phyloP scores from a whole-genome alignment of 1,140 invertebrate genomes.

The Sitodiplosis mosellana region DNA sequence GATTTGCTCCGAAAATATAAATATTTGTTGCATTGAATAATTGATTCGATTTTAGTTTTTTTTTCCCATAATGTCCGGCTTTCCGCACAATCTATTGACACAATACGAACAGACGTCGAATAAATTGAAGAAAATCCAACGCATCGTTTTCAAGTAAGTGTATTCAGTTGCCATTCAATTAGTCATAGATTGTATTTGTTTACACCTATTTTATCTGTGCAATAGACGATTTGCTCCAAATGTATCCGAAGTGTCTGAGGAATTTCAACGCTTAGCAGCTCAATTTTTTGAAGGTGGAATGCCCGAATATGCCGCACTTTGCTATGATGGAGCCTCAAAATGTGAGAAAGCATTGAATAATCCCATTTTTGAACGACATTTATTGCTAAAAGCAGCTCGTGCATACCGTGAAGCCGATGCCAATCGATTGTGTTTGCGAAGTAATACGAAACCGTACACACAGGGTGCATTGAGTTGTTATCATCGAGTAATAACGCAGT shows the following conservation, averaged over 20 bases:
- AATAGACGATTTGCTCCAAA: slow-evolving; percentile 20
- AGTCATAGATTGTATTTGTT: not conserved
- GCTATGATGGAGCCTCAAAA: slow-evolving; percentile 20
- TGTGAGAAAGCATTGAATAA: slow-evolving; percentile 13
- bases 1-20: too few relatives aligned
- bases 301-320: slow-evolving; percentile 21
- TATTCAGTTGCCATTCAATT: not conserved
- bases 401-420: slow-evolving; percentile 13
- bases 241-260: slow-evolving; percentile 17
- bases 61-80: too few relatives aligned
- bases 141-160: slow-evolving; percentile 19
- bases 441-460: not conserved
- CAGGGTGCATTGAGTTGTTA: slow-evolving; percentile 18
- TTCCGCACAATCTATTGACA: too few relatives aligned
- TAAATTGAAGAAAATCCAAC: slow-evolving; percentile 22
- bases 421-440: slow-evolving; percentile 6
- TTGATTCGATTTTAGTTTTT: too few relatives aligned
- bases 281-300: slow-evolving; percentile 20
- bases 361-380: slow-evolving; percentile 12
- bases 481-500: slow-evolving; percentile 14
- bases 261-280: slow-evolving; percentile 17
- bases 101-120: too few relatives aligned
- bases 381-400: slow-evolving; percentile 16
- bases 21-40: too few relatives aligned
- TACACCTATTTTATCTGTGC: not conserved